Conservation (phyloP, 2,797 vertebrate genomes). For the Antrozous pallidus region DNA sequence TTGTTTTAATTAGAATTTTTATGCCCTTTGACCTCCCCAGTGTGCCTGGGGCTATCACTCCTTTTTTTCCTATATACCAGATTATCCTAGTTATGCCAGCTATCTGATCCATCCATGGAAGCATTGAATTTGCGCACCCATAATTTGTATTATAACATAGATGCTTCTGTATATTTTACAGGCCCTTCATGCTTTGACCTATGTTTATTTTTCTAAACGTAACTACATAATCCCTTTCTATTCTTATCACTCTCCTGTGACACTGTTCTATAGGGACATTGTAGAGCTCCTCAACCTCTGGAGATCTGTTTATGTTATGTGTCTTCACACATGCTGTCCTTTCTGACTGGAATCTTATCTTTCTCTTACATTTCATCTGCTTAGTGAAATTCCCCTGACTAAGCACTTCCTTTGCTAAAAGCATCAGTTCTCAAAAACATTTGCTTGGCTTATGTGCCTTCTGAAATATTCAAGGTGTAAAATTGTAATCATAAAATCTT, state of each 20-base stretch:
- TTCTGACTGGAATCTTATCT: not conserved
- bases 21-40: not conserved
- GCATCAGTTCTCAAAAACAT: not conserved
- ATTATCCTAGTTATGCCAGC: not conserved
- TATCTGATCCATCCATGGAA: not conserved
- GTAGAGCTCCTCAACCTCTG: not conserved
- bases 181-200: not conserved
- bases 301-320: not conserved
- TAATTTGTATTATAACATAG: not conserved
- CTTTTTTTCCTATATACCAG: not conserved
- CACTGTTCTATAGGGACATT: not conserved
- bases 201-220: not conserved
- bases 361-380: not conserved
- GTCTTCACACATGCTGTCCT: not conserved
- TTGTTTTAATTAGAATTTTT: not conserved
- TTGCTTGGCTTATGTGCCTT: not conserved
- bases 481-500: not conserved
- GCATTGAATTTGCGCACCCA: rapidly evolving
- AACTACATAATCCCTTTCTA: not conserved
- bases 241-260: not conserved
- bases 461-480: constrained; percentile 24
- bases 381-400: not conserved
- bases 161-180: not conserved
- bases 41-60: rapidly evolving
- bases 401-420: not conserved